Conservation (phyloP, 2,797 vertebrate genomes). For the Sus cebifrons region DNA sequence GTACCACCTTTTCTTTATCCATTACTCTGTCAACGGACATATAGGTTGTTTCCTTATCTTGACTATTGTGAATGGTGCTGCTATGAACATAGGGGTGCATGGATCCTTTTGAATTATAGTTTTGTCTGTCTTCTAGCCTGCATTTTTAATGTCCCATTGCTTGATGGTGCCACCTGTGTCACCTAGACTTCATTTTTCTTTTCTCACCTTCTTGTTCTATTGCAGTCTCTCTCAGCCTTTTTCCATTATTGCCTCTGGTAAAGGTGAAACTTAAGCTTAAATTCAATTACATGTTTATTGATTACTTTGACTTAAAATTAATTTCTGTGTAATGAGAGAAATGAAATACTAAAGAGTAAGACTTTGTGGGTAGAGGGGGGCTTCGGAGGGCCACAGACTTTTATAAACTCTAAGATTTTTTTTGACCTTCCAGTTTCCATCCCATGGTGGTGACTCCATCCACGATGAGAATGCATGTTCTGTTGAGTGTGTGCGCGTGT, state of each 20-base stretch:
- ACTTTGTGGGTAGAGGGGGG: not conserved
- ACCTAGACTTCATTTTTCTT: not conserved
- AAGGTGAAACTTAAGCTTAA: not conserved
- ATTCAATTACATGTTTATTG: not conserved
- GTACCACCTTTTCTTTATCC: not conserved
- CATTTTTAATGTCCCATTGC: too few relatives aligned
- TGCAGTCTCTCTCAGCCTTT: not conserved
- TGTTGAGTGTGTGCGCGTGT: not conserved
- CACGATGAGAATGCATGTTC: not conserved
- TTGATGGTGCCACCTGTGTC: too few relatives aligned
- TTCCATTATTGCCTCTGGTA: not conserved
- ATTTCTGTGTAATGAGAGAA: conserved; percentile 2
- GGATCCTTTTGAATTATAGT: too few relatives aligned
- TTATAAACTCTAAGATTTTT: not conserved
- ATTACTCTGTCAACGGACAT: not conserved
- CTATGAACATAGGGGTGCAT: not conserved
- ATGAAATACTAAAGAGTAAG: not conserved
- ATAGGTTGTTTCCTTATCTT: not conserved
- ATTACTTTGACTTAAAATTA: conserved; percentile 2
- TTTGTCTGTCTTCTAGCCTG: not conserved
- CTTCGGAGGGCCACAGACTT: not conserved
- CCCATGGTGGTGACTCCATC: too few relatives aligned
- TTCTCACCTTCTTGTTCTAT: not conserved
- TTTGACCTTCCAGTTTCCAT: not conserved
- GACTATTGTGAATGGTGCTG: not conserved